Evolutionary conservation across 2,113 vertebrate species (phyloP).

Genomic region (Hippoglossus stenolepis): DNA sequence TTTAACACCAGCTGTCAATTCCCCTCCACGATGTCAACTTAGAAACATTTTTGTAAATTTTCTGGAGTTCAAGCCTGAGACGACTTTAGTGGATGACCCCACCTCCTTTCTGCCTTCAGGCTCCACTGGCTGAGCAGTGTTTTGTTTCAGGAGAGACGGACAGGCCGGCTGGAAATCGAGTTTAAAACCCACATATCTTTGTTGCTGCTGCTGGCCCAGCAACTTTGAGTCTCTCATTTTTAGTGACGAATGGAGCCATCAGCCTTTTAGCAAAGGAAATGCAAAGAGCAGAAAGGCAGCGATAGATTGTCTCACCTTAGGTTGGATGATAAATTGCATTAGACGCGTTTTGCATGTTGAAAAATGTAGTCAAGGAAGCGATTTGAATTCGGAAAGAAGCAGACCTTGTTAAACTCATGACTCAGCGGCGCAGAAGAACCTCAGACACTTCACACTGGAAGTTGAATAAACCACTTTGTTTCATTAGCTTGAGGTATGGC

Average conservation of each 20-base stretch:
- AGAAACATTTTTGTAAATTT: too few species aligned
- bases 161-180: constrained; percentile 17
- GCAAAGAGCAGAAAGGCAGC: neutral
- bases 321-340: neutral
- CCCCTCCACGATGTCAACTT: too few species aligned
- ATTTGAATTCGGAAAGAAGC: too few species aligned
- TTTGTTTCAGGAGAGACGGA: neutral
- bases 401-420: too few species aligned
- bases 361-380: too few species aligned
- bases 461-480: neutral
- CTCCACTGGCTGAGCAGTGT: neutral
- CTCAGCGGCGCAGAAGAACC: too few species aligned
- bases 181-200: constrained; percentile 26
- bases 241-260: neutral
- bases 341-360: too few species aligned
- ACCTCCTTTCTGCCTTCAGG: neutral
- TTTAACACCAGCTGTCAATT: too few species aligned
- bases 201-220: constrained; percentile 3
- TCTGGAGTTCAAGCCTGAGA: too few species aligned
- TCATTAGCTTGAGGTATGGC: neutral
- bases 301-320: too few species aligned
- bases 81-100: neutral
- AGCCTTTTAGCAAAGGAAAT: neutral
- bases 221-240: constrained; percentile 4
- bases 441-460: neutral